Evolutionary conservation across 2,113 vertebrate species (phyloP).

Genomic region (Ptilonorhynchus violaceus): DNA sequence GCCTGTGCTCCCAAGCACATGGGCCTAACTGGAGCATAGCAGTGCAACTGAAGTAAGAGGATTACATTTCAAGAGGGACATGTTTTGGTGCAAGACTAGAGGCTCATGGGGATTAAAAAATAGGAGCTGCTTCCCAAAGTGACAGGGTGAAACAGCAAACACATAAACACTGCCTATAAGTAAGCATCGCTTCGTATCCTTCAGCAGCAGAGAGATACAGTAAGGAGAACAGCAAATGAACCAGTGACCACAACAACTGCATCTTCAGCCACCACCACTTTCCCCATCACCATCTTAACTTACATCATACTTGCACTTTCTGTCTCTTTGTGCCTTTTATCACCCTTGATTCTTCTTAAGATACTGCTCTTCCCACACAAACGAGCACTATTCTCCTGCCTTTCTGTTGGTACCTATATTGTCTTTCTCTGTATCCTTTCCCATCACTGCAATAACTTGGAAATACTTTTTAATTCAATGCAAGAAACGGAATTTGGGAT

Average conservation of each 20-base stretch:
- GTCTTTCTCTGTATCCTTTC: background rate
- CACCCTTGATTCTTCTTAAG: background rate
- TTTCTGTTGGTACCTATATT: background rate
- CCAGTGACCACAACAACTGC: background rate
- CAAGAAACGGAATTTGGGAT: background rate
- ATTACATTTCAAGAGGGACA: slow-evolving; percentile 43
- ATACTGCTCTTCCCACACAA: background rate
- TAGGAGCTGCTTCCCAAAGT: background rate
- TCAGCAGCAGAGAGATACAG: background rate
- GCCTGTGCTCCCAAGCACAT: background rate
- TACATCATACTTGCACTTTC: background rate
- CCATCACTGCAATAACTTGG: background rate
- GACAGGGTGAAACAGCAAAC: background rate
- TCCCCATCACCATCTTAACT: background rate
- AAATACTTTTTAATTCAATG: background rate
- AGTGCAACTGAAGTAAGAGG: slow-evolving; percentile 25
- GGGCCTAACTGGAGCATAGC: background rate
- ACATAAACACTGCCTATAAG: background rate
- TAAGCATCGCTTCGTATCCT: background rate
- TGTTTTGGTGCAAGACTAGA: background rate
- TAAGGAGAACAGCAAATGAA: background rate
- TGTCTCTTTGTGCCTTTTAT: background rate
- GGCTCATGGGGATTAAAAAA: slow-evolving; percentile 29
- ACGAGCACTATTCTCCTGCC: background rate
- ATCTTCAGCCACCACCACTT: background rate